Evolutionary conservation across 2,888 invertebrate genomes (phyloP), one percentile per base, ranked within the genome.

Genomic region (Pterostichus madidus): DNA sequence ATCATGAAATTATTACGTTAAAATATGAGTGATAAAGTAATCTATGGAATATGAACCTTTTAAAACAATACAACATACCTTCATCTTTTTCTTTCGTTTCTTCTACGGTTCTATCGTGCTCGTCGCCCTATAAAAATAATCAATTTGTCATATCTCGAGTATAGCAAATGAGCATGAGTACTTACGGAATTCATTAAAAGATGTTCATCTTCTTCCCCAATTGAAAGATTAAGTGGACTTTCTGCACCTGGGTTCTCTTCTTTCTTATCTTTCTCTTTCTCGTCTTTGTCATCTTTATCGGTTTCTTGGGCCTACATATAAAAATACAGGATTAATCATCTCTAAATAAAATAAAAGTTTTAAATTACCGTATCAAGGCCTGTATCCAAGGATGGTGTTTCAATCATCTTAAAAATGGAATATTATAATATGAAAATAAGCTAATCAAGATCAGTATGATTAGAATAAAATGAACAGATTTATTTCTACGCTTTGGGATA

Each of bases 131-230:
- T 56, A 17, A 73, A 56, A 56, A 56, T 56, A 17, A 52, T 6
- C 24, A 64, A 35, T 64, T n/a, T 49, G n/a, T 39, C 39, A 56
- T 44, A 15, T 44, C 11, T 64, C 61, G n/a, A 32, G 13, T 31
- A 13, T 64, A 64, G 13, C 71, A 46, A 13, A 15, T 11, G 6
- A 71, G 46, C 71, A 71, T 13, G 8, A 24, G 61, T 76, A 90
- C 89, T 87, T 92, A 95, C 95, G 93, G 96, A 95, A 89, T 95
- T 95, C 89, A 94, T 95, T 83, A 96, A 92, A 84, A 96, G 91
- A 90, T 93, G 92, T 87, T 93, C 93, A 86, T 96, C 96, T 89
- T 96, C 96, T 90, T 95, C 96, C 53, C 95, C 96, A 88, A 96
- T 93, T 83, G 95, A 95, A 86, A 96, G 91, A 88, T 96, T 95